phyloP scores from a whole-genome alignment of 2,888 invertebrate genomes.

The Tachina fera region DNA sequence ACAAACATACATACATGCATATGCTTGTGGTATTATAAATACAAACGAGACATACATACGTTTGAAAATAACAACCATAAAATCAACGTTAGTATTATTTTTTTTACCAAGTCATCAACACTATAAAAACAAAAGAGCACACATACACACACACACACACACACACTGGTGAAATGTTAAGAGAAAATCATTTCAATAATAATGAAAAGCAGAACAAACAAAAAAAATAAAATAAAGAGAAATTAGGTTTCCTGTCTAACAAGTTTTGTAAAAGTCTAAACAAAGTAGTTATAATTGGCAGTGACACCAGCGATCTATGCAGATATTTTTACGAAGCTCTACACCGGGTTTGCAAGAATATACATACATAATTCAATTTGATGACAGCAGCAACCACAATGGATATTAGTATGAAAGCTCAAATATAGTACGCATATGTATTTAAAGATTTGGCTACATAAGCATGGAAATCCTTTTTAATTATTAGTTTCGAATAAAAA shows the following conservation, averaged over 20 bases:
- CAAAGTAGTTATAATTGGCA: constrained; percentile 64
- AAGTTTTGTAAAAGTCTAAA: constrained; percentile 65
- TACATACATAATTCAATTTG: background rate
- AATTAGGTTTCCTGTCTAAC: constrained; percentile 71
- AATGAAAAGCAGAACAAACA: constrained; percentile 15
- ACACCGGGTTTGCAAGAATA: constrained; percentile 3
- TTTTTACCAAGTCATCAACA: constrained; percentile 33
- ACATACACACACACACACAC: background rate
- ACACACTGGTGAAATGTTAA: constrained; percentile 39
- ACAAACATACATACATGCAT: too few relatives aligned
- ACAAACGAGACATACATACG: constrained; percentile 34
- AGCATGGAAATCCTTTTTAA: too few relatives aligned
- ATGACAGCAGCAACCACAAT: constrained; percentile 1
- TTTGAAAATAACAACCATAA: constrained; percentile 11
- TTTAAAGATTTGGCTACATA: too few relatives aligned
- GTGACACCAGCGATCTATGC: constrained; percentile 58
- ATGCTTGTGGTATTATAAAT: too few relatives aligned
- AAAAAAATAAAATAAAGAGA: constrained; percentile 55
- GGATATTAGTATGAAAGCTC: background rate
- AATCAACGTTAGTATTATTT: constrained; percentile 45
- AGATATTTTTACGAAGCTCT: constrained; percentile 13
- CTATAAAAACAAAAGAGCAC: constrained; percentile 40
- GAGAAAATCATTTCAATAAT: constrained; percentile 57
- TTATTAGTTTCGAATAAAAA: too few relatives aligned
- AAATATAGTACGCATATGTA: too few relatives aligned